Percentiles rank a stretch among this genome's conserved stretches.
Conservation (phyloP, 2,888 invertebrate species). For the Sesia apiformis region DNA sequence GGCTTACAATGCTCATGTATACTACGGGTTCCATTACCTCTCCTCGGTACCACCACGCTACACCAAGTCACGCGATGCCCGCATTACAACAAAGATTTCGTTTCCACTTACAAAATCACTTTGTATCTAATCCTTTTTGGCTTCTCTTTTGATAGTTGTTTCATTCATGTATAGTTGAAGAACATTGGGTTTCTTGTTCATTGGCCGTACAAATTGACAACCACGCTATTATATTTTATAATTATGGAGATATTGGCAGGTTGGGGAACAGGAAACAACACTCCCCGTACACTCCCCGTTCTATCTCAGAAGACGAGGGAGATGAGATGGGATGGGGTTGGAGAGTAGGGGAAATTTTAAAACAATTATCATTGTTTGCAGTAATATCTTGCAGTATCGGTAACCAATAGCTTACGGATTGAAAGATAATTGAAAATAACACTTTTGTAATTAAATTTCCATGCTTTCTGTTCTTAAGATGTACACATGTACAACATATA, state of each 20-base stretch:
- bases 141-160: slow-evolving; percentile 8
- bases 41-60: slow-evolving; percentile 34
- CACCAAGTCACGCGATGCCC: slow-evolving; percentile 54
- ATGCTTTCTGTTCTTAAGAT: no score
- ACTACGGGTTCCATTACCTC: slow-evolving; percentile 39
- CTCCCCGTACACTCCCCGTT: no score
- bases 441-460: no score
- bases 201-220: background rate
- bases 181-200: slow-evolving; percentile 12
- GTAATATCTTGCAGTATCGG: slow-evolving; percentile 8
- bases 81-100: slow-evolving; percentile 63
- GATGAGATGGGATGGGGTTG: background rate
- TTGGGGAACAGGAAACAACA: no score
- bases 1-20: slow-evolving; percentile 1
- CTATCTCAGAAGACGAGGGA: background rate
- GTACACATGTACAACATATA: no score
- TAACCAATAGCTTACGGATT: slow-evolving; percentile 6
- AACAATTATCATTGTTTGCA: slow-evolving; percentile 10
- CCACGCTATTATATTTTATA: no score
- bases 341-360: background rate
- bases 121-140: slow-evolving; percentile 47
- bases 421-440: no score
- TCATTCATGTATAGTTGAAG: background rate
- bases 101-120: slow-evolving; percentile 68
- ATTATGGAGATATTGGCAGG: no score